phyloP scores from a whole-genome alignment of 2,797 vertebrate species.

The Gymnothorax reevesii region DNA sequence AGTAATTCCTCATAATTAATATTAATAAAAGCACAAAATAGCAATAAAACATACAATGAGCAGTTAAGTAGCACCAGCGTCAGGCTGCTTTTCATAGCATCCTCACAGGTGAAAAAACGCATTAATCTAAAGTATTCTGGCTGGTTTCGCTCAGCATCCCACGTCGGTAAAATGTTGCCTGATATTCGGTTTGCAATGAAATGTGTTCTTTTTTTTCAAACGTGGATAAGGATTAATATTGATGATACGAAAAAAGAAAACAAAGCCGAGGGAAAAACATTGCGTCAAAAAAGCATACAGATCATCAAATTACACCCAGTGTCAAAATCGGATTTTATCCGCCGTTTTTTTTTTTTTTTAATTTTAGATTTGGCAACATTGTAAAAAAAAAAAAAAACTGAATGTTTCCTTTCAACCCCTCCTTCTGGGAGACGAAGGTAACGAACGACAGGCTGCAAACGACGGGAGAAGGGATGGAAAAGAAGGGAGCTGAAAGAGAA shows the following conservation, averaged over 20 bases:
- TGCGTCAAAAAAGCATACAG: no score
- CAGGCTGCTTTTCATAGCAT: neutral
- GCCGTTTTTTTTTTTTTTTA: no score
- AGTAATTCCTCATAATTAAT: slow-evolving; percentile 16
- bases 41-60: neutral
- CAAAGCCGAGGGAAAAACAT: neutral
- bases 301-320: neutral
- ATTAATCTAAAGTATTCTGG: neutral
- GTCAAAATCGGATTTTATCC: slow-evolving; percentile 5
- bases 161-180: neutral
- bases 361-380: no score
- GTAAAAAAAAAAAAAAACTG: slow-evolving; percentile 7
- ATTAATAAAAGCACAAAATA: slow-evolving; percentile 14
- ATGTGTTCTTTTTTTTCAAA: neutral
- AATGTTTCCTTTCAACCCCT: slow-evolving; percentile 34
- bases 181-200: neutral
- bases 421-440: slow-evolving; percentile 38
- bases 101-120: neutral
- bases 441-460: slow-evolving; percentile 23
- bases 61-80: neutral
- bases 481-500: slow-evolving; percentile 42
- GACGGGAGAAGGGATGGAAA: slow-evolving; percentile 23
- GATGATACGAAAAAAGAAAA: neutral
- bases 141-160: neutral
- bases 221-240: neutral